Percentiles rank a stretch among this genome's conserved stretches.
Evolutionary conservation across 2,888 invertebrate genomes (phyloP).

Genomic region (Venustoraphidia nigricollis): DNA sequence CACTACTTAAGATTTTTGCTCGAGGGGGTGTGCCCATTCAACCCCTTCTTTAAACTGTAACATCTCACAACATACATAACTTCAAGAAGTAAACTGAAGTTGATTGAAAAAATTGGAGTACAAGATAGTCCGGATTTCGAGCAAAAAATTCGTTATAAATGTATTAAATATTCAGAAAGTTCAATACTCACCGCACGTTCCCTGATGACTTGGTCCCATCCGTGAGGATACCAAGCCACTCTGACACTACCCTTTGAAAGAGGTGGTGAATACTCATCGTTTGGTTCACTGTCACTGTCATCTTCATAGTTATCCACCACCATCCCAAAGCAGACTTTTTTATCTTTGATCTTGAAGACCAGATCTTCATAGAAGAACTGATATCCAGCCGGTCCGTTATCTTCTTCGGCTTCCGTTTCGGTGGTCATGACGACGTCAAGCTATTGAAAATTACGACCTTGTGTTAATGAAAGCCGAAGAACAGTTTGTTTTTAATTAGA

Average conservation of each 20-base stretch:
- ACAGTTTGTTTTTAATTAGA: too few relatives aligned
- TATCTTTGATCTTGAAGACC: slow-evolving; percentile 5
- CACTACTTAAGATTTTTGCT: too few relatives aligned
- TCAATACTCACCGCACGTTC: neutral
- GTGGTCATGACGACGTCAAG: neutral
- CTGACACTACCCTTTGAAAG: slow-evolving; percentile 2
- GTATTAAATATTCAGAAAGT: too few relatives aligned
- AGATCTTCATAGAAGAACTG: slow-evolving; percentile 7
- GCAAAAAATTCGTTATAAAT: too few relatives aligned
- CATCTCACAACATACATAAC: too few relatives aligned
- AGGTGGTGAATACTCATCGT: slow-evolving; percentile 1
- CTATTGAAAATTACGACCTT: too few relatives aligned
- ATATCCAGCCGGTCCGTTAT: neutral
- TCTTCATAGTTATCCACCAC: slow-evolving; percentile 6
- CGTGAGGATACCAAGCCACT: slow-evolving; percentile 6
- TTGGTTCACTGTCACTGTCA: slow-evolving; percentile 3
- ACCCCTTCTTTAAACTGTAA: too few relatives aligned
- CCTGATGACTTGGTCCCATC: slow-evolving; percentile 4
- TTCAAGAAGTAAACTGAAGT: too few relatives aligned
- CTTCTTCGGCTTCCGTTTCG: neutral
- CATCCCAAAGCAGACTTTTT: slow-evolving; percentile 6
- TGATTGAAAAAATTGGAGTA: too few relatives aligned
- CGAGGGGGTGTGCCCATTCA: too few relatives aligned
- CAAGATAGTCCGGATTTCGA: too few relatives aligned
- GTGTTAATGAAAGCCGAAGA: too few relatives aligned